Percentiles rank a stretch among this genome's conserved stretches.
Conservation (phyloP, 2,888 invertebrate genomes). For the Magallana nippona region DNA sequence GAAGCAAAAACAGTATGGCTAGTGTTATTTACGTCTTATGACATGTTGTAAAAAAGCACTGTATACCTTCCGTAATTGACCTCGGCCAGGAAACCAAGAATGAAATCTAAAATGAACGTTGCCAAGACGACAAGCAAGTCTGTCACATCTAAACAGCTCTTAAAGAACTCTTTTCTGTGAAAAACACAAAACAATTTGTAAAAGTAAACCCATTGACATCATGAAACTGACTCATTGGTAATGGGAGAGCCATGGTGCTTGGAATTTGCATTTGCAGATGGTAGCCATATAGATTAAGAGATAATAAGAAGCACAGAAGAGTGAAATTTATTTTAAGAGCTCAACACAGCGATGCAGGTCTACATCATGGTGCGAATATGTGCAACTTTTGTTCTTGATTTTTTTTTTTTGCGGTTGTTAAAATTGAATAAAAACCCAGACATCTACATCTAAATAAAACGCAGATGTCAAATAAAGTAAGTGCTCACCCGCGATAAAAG, state of each 20-base stretch:
- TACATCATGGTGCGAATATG: no score
- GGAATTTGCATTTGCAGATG: not conserved
- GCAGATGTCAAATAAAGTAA: not conserved
- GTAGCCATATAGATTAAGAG: not conserved
- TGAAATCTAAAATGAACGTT: constrained; percentile 79
- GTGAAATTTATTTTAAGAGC: not conserved
- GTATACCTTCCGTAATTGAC: constrained; percentile 75
- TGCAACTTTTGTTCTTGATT: no score
- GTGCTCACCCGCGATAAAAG: constrained; percentile 78
- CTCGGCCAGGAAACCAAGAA: constrained; percentile 69
- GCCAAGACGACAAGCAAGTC: constrained; percentile 80
- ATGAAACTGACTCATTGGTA: no score
- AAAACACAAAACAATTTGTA: not conserved
- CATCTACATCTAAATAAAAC: not conserved
- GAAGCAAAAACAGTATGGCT: no score
- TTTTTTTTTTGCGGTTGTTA: no score
- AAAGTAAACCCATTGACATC: no score
- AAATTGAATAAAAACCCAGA: not conserved
- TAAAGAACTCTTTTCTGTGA: constrained; percentile 78
- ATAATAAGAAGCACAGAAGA: not conserved
- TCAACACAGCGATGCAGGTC: no score
- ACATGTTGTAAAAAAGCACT: no score
- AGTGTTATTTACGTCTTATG: no score
- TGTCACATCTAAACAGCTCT: constrained; percentile 79
- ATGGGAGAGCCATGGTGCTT: not conserved